Conservation (phyloP, 2,888 invertebrate genomes). For the Tenthredo mesomela region DNA sequence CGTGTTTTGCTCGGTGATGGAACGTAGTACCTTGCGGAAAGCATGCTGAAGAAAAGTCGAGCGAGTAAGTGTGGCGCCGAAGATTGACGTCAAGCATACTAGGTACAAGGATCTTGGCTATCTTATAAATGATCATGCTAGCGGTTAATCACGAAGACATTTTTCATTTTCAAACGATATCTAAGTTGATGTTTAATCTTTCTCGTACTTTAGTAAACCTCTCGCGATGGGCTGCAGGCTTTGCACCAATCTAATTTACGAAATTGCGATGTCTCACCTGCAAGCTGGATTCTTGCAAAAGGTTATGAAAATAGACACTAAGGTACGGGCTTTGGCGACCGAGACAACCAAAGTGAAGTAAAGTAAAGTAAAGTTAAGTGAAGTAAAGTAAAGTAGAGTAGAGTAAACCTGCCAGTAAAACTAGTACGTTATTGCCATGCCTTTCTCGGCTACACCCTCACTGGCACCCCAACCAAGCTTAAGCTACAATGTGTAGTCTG, state of each 20-base stretch:
- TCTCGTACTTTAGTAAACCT: background rate
- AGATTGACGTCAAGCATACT: background rate
- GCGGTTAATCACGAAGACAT: background rate
- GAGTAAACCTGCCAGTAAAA: conserved; percentile 52
- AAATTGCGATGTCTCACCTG: background rate
- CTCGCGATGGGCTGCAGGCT: background rate
- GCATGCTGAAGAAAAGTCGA: background rate
- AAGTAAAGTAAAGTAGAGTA: conserved; percentile 46
- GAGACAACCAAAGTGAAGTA: conserved; percentile 18
- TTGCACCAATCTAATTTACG: background rate
- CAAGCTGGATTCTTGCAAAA: background rate
- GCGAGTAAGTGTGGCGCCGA: conserved; percentile 24
- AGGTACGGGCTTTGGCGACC: background rate
- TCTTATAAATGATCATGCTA: background rate
- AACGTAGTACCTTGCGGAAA: conserved; percentile 2
- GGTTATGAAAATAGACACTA: background rate
- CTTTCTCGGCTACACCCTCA: conserved; percentile 26
- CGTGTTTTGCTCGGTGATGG: conserved; percentile 12
- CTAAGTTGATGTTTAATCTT: background rate
- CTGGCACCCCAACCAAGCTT: conserved; percentile 40
- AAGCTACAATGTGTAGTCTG: conserved; percentile 54
- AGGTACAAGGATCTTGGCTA: background rate
- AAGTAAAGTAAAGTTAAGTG: conserved; percentile 20
- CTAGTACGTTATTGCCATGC: conserved; percentile 46
- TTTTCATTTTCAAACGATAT: background rate